Evolutionary conservation across 35 echinoderm and acorn worm genomes (phyloP).

Genomic region (Strongylocentrotus purpuratus): DNA sequence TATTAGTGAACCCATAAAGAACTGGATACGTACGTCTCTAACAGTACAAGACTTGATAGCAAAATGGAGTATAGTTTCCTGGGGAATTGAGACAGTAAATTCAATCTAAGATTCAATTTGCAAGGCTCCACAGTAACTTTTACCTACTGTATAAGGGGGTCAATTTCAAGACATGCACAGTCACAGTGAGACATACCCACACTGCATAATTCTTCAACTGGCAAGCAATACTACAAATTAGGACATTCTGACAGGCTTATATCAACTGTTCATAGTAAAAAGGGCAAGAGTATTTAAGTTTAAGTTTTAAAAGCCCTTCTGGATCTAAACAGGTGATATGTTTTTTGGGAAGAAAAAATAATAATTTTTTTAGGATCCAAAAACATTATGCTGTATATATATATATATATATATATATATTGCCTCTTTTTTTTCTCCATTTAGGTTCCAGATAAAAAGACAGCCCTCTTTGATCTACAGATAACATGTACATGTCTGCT

Average conservation of each 20-base stretch:
- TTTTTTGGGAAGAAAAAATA: too few relatives aligned
- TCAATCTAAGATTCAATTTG: background rate
- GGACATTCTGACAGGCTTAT: background rate
- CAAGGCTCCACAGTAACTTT: background rate
- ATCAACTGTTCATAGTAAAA: too few relatives aligned
- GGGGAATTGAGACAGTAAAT: background rate
- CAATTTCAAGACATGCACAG: background rate
- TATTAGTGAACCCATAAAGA: background rate
- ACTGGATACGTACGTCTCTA: background rate
- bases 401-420: too few relatives aligned
- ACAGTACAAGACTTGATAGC: background rate
- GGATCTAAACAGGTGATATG: too few relatives aligned
- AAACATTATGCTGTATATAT: too few relatives aligned
- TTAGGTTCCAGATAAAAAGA: too few relatives aligned
- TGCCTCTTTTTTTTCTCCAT: too few relatives aligned
- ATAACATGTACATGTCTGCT: background rate
- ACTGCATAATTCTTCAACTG: background rate
- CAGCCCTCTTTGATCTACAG: too few relatives aligned
- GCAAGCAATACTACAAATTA: background rate
- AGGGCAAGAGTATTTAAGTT: too few relatives aligned
- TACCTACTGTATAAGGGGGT: background rate
- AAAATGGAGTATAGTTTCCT: background rate
- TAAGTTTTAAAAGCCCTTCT: too few relatives aligned
- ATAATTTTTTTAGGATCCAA: too few relatives aligned
- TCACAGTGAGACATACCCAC: background rate